phyloP scores from a whole-genome alignment of 2,888 invertebrate genomes.

The Resseliella maxima region DNA sequence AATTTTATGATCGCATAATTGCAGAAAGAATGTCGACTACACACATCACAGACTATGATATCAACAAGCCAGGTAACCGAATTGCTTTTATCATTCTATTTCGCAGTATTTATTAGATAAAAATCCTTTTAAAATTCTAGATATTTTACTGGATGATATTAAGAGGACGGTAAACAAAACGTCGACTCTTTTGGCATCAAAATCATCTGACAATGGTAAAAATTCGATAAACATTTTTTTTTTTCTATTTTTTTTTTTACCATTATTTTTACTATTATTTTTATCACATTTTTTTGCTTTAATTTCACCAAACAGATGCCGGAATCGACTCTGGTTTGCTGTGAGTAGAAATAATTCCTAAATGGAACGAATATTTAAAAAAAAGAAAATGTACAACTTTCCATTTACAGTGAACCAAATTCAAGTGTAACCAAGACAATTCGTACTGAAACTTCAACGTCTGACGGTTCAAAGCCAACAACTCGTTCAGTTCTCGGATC shows the following conservation, averaged over 20 bases:
- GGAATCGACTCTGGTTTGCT: conserved; percentile 60
- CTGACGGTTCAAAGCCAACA: conserved; percentile 51
- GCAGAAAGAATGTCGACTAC: background rate
- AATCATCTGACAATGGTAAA: background rate
- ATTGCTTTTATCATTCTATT: background rate
- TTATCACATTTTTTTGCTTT: background rate
- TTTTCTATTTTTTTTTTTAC: background rate
- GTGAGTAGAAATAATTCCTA: conserved; percentile 58
- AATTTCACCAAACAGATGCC: conserved; percentile 57
- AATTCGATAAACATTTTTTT: background rate
- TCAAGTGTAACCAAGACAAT: conserved; percentile 64
- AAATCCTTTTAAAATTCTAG: conserved; percentile 65
- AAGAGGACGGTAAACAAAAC: conserved; percentile 68
- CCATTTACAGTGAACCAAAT: conserved; percentile 61
- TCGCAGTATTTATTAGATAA: background rate
- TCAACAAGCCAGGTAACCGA: background rate
- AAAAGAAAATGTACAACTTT: background rate
- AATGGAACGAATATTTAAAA: conserved; percentile 36
- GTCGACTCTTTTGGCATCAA: conserved; percentile 60
- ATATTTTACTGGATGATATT: conserved; percentile 79
- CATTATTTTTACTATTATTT: background rate
- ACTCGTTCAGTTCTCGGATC: conserved; percentile 59
- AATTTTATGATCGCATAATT: no score
- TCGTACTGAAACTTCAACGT: conserved; percentile 58
- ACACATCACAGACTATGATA: background rate